Evolutionary conservation across 2,888 invertebrate genomes (phyloP).

Genomic region (Meganola albula): DNA sequence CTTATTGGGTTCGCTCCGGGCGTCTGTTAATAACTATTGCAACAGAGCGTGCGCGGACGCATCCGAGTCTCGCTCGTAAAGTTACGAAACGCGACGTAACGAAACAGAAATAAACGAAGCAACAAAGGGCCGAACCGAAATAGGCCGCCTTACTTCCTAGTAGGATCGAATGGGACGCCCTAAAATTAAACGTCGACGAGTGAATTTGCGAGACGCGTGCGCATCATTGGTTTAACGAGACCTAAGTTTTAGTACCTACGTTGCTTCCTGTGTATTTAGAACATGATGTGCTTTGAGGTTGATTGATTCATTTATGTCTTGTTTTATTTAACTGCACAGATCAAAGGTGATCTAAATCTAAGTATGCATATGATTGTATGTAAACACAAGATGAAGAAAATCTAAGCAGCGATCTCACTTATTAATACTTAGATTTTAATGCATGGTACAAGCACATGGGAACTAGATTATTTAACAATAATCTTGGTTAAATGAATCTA

Average conservation of each 20-base stretch:
- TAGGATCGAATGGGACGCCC: slow-evolving; percentile 45
- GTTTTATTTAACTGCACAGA: no score
- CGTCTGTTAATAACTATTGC: slow-evolving; percentile 65
- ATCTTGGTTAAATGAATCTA: no score
- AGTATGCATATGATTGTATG: no score
- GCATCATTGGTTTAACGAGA: slow-evolving; percentile 10
- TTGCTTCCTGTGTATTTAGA: no score
- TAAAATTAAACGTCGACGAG: slow-evolving; percentile 45
- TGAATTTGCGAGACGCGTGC: slow-evolving; percentile 22
- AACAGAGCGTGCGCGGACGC: slow-evolving; percentile 56
- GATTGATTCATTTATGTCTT: no score
- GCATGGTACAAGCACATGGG: no score
- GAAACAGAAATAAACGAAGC: slow-evolving; percentile 69
- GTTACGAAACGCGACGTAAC: slow-evolving; percentile 71
- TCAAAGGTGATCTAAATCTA: no score
- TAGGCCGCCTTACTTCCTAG: slow-evolving; percentile 65
- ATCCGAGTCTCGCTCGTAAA: slow-evolving; percentile 59
- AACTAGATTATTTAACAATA: no score
- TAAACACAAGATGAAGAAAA: no score
- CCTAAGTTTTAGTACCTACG: background rate
- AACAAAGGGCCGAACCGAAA: slow-evolving; percentile 68
- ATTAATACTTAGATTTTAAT: no score
- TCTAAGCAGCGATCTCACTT: no score
- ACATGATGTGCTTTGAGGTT: no score
- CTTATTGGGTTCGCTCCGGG: slow-evolving; percentile 49